phyloP scores from a whole-genome alignment of 2,113 vertebrate genomes.

The Halichoerus grypus region DNA sequence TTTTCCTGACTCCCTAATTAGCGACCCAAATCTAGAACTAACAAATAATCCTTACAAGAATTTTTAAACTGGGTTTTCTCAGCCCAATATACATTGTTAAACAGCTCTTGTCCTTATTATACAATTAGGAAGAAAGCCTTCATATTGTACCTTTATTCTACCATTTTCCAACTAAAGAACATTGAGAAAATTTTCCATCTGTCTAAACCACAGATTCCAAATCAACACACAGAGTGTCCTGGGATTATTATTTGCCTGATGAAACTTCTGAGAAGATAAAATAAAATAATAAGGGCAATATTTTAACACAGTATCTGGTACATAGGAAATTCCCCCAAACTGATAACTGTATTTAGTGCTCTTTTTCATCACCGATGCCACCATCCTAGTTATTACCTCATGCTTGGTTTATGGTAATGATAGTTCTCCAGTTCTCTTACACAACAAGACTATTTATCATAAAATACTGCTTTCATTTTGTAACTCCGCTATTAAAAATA shows the following conservation, averaged over 20 bases:
- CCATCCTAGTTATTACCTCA: neutral
- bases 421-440: neutral
- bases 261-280: constrained; percentile 40
- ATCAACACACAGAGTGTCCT: neutral
- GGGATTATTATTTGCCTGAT: neutral
- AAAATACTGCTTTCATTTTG: constrained; percentile 51
- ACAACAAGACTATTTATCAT: neutral
- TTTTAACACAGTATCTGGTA: neutral
- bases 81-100: neutral
- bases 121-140: neutral
- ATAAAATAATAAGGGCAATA: constrained; percentile 24
- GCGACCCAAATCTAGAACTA: neutral
- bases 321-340: constrained; percentile 26
- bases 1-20: neutral
- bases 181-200: neutral
- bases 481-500: constrained; percentile 19
- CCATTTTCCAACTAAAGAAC: neutral
- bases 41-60: neutral
- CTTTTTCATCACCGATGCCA: neutral
- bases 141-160: neutral
- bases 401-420: neutral
- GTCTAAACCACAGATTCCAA: neutral
- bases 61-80: neutral
- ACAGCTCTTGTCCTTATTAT: neutral
- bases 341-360: neutral